phyloP scores from a whole-genome alignment of 2,888 invertebrate genomes.

The Acronicta aceris region DNA sequence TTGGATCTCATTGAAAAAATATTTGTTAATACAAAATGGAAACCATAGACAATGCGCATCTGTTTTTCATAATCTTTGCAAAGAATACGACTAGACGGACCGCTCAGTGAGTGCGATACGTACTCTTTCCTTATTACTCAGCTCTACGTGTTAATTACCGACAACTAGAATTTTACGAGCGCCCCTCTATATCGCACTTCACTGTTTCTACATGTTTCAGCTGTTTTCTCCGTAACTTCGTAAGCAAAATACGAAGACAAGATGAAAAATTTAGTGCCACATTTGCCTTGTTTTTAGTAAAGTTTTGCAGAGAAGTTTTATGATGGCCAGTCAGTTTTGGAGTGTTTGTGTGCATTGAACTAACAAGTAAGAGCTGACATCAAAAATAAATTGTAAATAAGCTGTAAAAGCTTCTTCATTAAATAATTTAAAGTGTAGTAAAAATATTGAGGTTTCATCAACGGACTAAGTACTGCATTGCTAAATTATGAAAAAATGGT shows the following conservation, averaged over 20 bases:
- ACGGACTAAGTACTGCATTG: too few relatives aligned
- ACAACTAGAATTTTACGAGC: constrained; percentile 69
- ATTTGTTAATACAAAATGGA: too few relatives aligned
- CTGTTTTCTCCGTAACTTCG: constrained; percentile 19
- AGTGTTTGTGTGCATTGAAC: neutral
- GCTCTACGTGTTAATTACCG: constrained; percentile 72
- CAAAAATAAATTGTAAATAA: neutral
- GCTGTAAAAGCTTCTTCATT: neutral
- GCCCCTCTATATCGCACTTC: constrained; percentile 55
- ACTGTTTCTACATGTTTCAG: constrained; percentile 38
- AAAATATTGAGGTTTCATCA: too few relatives aligned
- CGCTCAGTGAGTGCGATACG: constrained; percentile 63
- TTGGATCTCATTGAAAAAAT: too few relatives aligned
- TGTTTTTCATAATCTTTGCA: constrained; percentile 52
- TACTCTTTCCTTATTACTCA: constrained; percentile 69
- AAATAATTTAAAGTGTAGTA: too few relatives aligned
- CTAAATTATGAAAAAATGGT: too few relatives aligned
- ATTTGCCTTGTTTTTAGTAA: constrained; percentile 12
- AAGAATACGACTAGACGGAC: constrained; percentile 60
- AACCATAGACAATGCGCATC: constrained; percentile 11
- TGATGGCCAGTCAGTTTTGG: neutral
- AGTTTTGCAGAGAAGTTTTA: constrained; percentile 1
- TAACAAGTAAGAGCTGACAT: constrained; percentile 1
- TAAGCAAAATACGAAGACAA: constrained; percentile 29
- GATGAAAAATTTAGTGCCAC: constrained; percentile 33